These are phyloP conservation scores for Aquatica leii DNA, from an alignment of 2,888 invertebrate species.

Conservation along the genomic window DNA sequence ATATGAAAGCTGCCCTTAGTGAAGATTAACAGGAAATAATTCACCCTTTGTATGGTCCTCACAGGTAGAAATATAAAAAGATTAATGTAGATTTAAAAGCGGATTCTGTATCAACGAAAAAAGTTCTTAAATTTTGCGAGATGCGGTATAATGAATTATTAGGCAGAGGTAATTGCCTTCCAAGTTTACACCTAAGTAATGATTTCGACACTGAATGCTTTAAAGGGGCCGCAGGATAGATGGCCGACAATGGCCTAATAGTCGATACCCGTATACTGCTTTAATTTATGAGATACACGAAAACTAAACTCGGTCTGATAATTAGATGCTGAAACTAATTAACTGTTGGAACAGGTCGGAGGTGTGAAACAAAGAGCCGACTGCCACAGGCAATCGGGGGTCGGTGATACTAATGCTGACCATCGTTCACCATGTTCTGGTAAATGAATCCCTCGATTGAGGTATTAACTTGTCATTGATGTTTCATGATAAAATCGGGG, in stretches of 20 bases:
- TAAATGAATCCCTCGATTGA: conserved; percentile 47
- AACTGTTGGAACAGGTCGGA: conserved; percentile 60
- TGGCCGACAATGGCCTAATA: conserved; percentile 56
- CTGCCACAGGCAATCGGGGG: conserved; percentile 53
- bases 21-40: no score
- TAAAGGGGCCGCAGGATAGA: conserved; percentile 58
- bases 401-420: conserved; percentile 62
- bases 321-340: conserved; percentile 66
- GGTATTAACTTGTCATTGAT: conserved; percentile 38
- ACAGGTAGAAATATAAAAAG: conserved; percentile 1
- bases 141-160: conserved; percentile 58
- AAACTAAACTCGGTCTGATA: conserved; percentile 61
- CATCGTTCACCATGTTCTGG: conserved; percentile 63
- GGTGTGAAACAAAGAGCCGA: conserved; percentile 64
- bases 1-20: no score
- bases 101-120: conserved; percentile 3
- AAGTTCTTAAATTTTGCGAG: conserved; percentile 25
- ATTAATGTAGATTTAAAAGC: conserved; percentile 8
- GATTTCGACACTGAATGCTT: conserved; percentile 63
- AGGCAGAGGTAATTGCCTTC: conserved; percentile 60
- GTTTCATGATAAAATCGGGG: conserved; percentile 26
- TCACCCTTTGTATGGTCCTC: no score
- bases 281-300: conserved; percentile 62
- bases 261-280: conserved; percentile 48
- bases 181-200: conserved; percentile 64